phyloP scores from a whole-genome alignment of 2,113 vertebrate genomes.

The Notarius quadriscutis region DNA sequence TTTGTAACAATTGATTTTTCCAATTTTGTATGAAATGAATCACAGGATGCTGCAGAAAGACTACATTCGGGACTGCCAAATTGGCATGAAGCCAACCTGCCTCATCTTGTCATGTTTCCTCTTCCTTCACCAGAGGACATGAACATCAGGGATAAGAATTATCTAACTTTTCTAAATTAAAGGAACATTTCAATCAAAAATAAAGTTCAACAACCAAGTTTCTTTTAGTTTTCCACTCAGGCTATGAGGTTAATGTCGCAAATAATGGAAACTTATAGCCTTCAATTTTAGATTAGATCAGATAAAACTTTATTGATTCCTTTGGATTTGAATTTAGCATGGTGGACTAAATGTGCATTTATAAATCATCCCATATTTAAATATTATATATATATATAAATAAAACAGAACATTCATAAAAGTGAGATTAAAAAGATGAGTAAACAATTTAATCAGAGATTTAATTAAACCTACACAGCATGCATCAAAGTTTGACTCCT shows the following conservation, averaged over 20 bases:
- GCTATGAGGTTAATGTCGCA: background rate
- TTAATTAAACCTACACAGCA: background rate
- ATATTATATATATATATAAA: no score
- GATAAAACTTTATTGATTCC: no score
- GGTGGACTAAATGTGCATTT: background rate
- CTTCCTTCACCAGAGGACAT: background rate
- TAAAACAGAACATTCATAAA: background rate
- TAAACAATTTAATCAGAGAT: constrained; percentile 25
- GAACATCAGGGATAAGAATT: background rate
- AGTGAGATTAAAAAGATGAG: background rate
- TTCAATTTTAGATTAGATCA: background rate
- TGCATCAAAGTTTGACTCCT: no score
- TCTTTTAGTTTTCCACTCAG: background rate
- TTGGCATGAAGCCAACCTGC: constrained; percentile 16
- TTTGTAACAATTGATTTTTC: constrained; percentile 49
- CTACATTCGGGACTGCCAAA: constrained; percentile 38
- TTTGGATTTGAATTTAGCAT: background rate
- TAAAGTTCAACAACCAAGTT: background rate
- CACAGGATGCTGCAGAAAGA: constrained; percentile 25
- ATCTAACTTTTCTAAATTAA: background rate
- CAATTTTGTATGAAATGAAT: constrained; percentile 51
- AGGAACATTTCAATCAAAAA: background rate
- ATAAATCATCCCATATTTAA: background rate
- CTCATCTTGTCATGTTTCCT: constrained; percentile 14
- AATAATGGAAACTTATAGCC: background rate